Conservation (phyloP, 2,888 invertebrate genomes). For the Fragum fragum region DNA sequence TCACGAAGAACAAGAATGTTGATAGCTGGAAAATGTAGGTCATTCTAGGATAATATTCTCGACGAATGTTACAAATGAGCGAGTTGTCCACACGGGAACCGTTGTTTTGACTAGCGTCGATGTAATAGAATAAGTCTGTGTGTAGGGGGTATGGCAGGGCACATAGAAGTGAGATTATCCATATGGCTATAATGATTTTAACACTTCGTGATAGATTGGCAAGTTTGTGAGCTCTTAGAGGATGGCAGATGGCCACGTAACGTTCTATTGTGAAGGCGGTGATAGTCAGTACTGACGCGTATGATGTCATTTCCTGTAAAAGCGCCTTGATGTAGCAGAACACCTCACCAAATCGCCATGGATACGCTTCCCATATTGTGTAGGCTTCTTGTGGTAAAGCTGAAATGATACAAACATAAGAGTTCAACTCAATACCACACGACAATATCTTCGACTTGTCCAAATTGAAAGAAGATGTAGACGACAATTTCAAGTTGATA, state of each 20-base stretch:
- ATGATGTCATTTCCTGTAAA: conserved; percentile 90
- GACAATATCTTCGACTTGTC: no score
- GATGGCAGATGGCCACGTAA: conserved; percentile 96
- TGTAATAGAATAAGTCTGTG: conserved; percentile 79
- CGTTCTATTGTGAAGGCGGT: conserved; percentile 97
- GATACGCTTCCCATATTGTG: conserved; percentile 87
- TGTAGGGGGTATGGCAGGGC: conserved; percentile 88
- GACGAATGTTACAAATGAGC: conserved; percentile 80
- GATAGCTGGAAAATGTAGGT: conserved; percentile 91
- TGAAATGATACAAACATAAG: conserved; percentile 68
- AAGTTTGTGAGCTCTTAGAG: conserved; percentile 93
- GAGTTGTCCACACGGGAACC: conserved; percentile 74
- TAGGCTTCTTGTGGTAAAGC: conserved; percentile 87
- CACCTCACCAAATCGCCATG: conserved; percentile 86
- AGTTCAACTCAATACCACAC: no score
- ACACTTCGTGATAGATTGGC: conserved; percentile 93
- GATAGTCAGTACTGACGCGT: conserved; percentile 96
- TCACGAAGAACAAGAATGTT: conserved; percentile 93
- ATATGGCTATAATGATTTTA: conserved; percentile 94
- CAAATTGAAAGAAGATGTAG: no score
- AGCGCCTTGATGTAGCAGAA: conserved; percentile 87
- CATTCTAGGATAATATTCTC: conserved; percentile 73
- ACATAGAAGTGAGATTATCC: conserved; percentile 92
- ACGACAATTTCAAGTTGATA: no score
- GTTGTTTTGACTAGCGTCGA: conserved; percentile 52